Conservation (phyloP, 2,797 vertebrate genomes). For the Protosalanx chinensis region DNA sequence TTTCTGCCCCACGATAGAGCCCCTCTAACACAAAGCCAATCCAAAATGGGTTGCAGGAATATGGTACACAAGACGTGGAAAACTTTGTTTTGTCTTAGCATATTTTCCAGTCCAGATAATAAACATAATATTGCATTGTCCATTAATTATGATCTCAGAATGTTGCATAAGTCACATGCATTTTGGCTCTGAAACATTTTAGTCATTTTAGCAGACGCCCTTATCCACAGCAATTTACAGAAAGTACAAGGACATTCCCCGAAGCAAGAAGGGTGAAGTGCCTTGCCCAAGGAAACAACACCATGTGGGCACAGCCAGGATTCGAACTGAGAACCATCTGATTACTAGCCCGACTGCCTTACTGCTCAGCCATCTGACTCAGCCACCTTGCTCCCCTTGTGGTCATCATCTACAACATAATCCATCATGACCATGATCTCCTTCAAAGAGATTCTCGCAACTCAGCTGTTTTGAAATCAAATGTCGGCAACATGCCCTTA, state of each 20-base stretch:
- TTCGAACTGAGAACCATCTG: too few relatives aligned
- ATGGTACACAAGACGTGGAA: slow-evolving; percentile 49
- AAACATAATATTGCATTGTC: slow-evolving; percentile 69
- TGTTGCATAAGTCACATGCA: slow-evolving; percentile 57
- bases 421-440: slow-evolving; percentile 11
- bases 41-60: slow-evolving; percentile 51
- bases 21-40: slow-evolving; percentile 49
- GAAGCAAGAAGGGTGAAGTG: too few relatives aligned
- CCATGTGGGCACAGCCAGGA: too few relatives aligned
- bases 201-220: too few relatives aligned
- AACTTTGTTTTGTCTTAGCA: slow-evolving; percentile 54
- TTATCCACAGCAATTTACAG: too few relatives aligned
- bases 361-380: not conserved
- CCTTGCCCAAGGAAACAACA: too few relatives aligned
- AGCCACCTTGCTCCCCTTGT: not conserved
- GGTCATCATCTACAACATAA: slow-evolving; percentile 19
- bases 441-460: not conserved
- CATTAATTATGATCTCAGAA: slow-evolving; percentile 65
- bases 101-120: slow-evolving; percentile 73
- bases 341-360: too few relatives aligned
- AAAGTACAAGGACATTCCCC: too few relatives aligned
- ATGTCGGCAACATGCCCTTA: not conserved
- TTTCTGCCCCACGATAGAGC: slow-evolving; percentile 54
- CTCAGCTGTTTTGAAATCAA: not conserved
- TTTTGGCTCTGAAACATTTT: slow-evolving; percentile 10